Evolutionary conservation across 1,140 invertebrate genomes (phyloP).

Genomic region (Chironomus tepperi): DNA sequence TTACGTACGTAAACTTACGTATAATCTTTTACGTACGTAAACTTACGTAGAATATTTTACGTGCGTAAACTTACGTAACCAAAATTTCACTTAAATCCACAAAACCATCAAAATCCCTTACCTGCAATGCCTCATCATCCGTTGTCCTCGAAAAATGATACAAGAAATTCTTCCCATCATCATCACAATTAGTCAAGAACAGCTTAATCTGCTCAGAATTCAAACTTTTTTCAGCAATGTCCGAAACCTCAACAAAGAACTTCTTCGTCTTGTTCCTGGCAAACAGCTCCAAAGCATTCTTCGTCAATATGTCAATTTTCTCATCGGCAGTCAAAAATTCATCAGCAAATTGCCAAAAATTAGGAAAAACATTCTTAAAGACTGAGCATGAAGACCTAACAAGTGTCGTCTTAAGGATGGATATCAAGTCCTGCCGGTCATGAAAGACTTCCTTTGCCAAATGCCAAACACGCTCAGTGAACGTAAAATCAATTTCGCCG

Average conservation of each 20-base stretch:
- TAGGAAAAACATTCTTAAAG: neutral
- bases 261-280: neutral
- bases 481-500: neutral
- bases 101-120: no score
- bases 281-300: neutral
- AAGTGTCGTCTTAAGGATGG: neutral
- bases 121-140: neutral
- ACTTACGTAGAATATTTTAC: no score
- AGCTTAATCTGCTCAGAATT: neutral
- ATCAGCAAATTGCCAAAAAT: neutral
- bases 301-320: neutral
- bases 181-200: neutral
- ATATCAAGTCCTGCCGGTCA: neutral
- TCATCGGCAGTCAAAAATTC: neutral
- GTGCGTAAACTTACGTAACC: no score
- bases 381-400: neutral
- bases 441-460: neutral
- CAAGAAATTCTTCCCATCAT: neutral
- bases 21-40: no score
- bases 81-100: no score
- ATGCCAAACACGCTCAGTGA: neutral
- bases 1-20: no score
- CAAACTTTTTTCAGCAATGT: neutral
- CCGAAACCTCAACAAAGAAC: neutral
- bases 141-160: conserved; percentile 2